Conservation (phyloP, 2,888 invertebrate species). For the Pediacus dermestoides region DNA sequence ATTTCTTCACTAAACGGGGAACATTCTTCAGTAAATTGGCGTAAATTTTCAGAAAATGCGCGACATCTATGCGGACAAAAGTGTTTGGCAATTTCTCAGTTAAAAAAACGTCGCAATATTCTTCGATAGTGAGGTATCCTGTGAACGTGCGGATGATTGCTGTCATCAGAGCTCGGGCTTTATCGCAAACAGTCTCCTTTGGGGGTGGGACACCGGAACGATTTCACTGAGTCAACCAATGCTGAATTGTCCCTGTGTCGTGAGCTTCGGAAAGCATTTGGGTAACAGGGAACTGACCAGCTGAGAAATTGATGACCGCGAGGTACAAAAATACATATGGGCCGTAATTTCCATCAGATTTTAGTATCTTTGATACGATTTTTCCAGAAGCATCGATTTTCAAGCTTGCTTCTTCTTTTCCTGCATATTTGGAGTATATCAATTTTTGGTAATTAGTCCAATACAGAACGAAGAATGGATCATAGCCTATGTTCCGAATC, state of each 20-base stretch:
- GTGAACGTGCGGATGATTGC: constrained; percentile 6
- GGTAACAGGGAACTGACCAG: neutral
- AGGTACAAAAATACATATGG: neutral
- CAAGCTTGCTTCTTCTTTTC: neutral
- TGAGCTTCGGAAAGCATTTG: constrained; percentile 7
- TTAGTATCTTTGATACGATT: neutral
- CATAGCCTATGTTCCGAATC: neutral
- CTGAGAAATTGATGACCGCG: neutral
- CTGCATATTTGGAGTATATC: neutral
- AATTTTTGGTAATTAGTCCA: neutral
- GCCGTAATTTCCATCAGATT: neutral
- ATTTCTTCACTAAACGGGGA: neutral
- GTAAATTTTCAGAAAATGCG: neutral
- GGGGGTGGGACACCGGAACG: constrained; percentile 7
- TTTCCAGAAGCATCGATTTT: constrained; percentile 1
- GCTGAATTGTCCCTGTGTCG: constrained; percentile 3
- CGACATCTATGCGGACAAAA: neutral
- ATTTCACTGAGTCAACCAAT: constrained; percentile 7
- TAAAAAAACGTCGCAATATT: neutral
- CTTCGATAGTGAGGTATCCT: no score
- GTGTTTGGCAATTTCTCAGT: neutral
- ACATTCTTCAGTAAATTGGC: neutral
- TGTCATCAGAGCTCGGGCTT: constrained; percentile 5
- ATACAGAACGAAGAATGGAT: neutral
- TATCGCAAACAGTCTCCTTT: constrained; percentile 6